Conservation (phyloP, 2,113 vertebrate genomes). For the Dolichotis patagonum region DNA sequence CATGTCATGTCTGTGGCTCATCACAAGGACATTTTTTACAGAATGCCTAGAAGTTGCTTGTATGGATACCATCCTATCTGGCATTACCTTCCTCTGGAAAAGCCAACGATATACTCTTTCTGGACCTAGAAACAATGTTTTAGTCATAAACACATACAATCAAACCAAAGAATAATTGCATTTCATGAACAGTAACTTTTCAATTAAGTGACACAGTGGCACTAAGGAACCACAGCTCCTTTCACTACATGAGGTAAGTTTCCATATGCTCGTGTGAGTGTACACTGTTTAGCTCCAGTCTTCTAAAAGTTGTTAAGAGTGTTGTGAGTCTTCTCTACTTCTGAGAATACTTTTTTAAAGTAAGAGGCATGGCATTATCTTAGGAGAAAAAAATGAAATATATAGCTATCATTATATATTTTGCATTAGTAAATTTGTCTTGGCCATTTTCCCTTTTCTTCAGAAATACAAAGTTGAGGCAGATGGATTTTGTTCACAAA, state of each 20-base stretch:
- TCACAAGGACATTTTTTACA: background rate
- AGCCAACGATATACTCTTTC: conserved; percentile 40
- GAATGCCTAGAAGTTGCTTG: background rate
- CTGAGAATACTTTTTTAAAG: background rate
- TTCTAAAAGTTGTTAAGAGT: background rate
- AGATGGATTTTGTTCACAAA: conserved; percentile 1
- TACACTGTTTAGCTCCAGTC: background rate
- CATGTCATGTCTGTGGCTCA: background rate
- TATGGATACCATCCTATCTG: background rate
- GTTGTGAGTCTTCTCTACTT: background rate
- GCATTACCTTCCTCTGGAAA: background rate
- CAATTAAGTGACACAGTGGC: conserved; percentile 14
- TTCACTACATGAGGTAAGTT: background rate
- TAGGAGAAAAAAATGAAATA: background rate
- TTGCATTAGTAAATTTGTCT: background rate
- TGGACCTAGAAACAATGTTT: conserved; percentile 47
- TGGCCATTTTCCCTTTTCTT: background rate
- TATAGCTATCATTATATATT: background rate
- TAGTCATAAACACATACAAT: conserved; percentile 43
- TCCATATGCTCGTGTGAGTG: background rate
- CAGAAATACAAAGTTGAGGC: background rate
- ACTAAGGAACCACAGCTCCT: background rate
- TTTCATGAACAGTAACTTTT: conserved; percentile 26
- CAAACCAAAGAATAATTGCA: conserved; percentile 3
- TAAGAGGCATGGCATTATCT: background rate